A percentile compares a stretch with the other conserved stretches of the same genome.
Conservation (phyloP, 2,797 vertebrate genomes). For the Darevskia mixta region DNA sequence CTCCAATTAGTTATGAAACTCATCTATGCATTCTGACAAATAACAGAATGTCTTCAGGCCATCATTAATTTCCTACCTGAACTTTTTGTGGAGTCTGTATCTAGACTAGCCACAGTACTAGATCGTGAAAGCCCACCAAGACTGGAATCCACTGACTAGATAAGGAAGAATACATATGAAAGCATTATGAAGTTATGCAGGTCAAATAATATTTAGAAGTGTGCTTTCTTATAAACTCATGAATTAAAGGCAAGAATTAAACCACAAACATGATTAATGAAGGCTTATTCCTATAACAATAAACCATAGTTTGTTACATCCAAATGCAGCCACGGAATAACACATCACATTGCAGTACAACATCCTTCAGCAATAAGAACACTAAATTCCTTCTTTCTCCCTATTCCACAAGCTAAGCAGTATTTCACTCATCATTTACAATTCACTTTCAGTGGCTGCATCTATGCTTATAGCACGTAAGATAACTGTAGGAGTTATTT, state of each 20-base stretch:
- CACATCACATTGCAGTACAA: background rate
- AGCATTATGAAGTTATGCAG: constrained; percentile 22
- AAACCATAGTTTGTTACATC: background rate
- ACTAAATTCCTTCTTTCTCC: background rate
- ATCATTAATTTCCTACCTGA: constrained; percentile 84
- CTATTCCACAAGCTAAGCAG: background rate
- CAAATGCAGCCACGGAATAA: background rate
- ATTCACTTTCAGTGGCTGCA: background rate
- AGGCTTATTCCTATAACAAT: background rate
- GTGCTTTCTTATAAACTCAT: background rate
- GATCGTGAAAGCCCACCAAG: constrained; percentile 96
- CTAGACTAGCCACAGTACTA: constrained; percentile 97
- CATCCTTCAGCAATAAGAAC: background rate
- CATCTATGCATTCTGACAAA: background rate
- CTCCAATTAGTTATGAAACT: background rate
- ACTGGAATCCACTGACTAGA: constrained; percentile 97
- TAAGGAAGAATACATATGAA: constrained; percentile 3
- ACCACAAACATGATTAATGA: too few relatives aligned
- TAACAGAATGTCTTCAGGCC: background rate
- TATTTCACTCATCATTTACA: background rate
- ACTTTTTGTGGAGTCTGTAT: constrained; percentile 97
- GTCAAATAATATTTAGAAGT: constrained; percentile 10
- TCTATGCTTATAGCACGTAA: background rate
- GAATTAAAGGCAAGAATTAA: too few relatives aligned
- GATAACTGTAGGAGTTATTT: constrained; percentile 6